phyloP scores from a whole-genome alignment of 1,140 invertebrate genomes.

The Solen grandis region DNA sequence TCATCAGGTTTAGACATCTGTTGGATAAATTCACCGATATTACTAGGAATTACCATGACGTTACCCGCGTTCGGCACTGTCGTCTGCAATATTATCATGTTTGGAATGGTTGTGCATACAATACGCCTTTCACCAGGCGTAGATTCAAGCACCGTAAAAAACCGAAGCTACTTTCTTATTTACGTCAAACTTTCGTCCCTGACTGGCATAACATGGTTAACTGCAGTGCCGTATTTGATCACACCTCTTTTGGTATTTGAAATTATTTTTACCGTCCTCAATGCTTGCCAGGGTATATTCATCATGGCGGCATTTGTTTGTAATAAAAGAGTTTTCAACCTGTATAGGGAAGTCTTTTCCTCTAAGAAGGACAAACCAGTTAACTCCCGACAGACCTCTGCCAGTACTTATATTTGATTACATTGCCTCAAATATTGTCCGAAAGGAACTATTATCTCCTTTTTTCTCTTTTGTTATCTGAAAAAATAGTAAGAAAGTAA shows the following conservation, averaged over 20 bases:
- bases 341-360: no score
- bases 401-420: no score
- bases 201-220: constrained; percentile 29
- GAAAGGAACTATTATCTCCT: no score
- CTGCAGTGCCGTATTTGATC: constrained; percentile 26
- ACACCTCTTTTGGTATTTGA: background rate
- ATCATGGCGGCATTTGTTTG: constrained; percentile 33
- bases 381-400: no score
- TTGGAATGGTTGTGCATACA: background rate
- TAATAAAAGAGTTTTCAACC: no score
- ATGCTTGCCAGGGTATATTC: constrained; percentile 37
- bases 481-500: no score
- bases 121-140: background rate
- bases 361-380: no score
- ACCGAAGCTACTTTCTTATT: constrained; percentile 18
- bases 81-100: constrained; percentile 17
- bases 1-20: constrained; percentile 2
- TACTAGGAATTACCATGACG: background rate
- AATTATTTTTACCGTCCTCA: constrained; percentile 18
- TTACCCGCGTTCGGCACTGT: constrained; percentile 8
- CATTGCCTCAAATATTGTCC: no score
- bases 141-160: background rate
- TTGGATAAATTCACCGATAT: background rate
- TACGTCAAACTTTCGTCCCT: constrained; percentile 30
- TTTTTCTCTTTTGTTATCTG: no score